Percentiles rank a stretch among this genome's conserved stretches.
Conservation (phyloP, 2,888 invertebrate species). For the Lasioglossum villosulum region DNA sequence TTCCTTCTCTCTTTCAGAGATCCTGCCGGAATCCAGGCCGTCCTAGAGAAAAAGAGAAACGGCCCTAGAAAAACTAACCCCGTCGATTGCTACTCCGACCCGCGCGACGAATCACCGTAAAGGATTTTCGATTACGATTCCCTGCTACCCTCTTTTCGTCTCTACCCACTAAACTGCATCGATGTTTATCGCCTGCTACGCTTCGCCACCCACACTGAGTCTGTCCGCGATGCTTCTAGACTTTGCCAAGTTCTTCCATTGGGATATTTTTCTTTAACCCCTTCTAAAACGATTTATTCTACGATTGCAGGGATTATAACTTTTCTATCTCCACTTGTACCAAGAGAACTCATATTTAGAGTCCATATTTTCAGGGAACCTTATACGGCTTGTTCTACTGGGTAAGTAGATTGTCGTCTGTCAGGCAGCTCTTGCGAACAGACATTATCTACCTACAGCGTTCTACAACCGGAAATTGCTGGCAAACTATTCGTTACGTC, state of each 20-base stretch:
- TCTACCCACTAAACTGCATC: constrained; percentile 9
- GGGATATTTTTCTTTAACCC: background rate
- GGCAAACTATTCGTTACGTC: constrained; percentile 2
- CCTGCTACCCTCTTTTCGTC: constrained; percentile 33
- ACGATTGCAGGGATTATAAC: background rate
- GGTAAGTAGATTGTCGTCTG: background rate
- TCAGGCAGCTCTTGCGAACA: background rate
- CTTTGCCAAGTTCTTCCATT: background rate
- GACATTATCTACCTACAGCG: background rate
- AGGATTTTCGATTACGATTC: constrained; percentile 75
- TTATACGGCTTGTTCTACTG: background rate
- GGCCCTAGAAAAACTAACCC: background rate
- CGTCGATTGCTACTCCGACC: constrained; percentile 7
- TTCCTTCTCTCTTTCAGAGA: constrained; percentile 26
- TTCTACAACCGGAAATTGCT: background rate
- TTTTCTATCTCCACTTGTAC: background rate
- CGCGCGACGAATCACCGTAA: constrained; percentile 60
- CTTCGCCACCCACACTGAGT: background rate
- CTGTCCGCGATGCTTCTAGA: background rate
- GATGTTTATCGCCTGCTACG: constrained; percentile 35
- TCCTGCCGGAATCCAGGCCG: constrained; percentile 45
- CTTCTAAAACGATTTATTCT: background rate
- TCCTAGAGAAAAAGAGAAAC: background rate
- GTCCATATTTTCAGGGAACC: background rate
- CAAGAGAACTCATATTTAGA: background rate